Percentiles rank a stretch among this genome's conserved stretches.
Evolutionary conservation across 1,140 invertebrate genomes (phyloP).

Genomic region (Zaprionus nigranus): DNA sequence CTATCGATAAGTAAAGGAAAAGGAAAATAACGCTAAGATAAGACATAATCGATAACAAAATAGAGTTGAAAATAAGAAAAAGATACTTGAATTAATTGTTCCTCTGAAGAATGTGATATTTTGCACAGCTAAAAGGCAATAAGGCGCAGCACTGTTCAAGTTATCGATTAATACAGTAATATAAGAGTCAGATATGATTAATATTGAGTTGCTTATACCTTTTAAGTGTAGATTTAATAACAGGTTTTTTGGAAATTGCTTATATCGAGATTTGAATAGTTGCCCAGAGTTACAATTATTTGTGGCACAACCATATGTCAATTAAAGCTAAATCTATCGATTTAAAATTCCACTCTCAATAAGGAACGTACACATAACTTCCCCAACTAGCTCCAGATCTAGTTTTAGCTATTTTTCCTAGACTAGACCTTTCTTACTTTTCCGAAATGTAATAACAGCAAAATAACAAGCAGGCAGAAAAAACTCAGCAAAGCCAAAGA

Average conservation of each 20-base stretch:
- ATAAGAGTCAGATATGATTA: no score
- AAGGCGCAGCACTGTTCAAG: background rate
- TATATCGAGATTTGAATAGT: no score
- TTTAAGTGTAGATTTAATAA: background rate
- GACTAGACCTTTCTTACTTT: background rate
- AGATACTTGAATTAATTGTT: background rate
- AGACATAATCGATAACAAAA: background rate
- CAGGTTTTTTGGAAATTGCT: no score
- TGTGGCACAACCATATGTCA: no score
- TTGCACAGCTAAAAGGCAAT: slow-evolving; percentile 54
- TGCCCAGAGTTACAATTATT: no score
- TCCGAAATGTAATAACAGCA: background rate
- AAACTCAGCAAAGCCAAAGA: background rate
- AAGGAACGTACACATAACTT: background rate
- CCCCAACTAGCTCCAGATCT: background rate
- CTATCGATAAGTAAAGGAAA: background rate
- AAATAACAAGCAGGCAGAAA: background rate
- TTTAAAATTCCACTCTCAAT: no score
- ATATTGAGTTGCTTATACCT: background rate
- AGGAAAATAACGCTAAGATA: background rate
- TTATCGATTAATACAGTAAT: slow-evolving; percentile 6
- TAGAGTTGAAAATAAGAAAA: background rate
- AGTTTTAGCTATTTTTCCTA: background rate
- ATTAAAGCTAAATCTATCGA: no score
- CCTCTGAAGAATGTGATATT: slow-evolving; percentile 57